phyloP scores from a whole-genome alignment of 2,113 vertebrate species.

The Stercorarius parasiticus region DNA sequence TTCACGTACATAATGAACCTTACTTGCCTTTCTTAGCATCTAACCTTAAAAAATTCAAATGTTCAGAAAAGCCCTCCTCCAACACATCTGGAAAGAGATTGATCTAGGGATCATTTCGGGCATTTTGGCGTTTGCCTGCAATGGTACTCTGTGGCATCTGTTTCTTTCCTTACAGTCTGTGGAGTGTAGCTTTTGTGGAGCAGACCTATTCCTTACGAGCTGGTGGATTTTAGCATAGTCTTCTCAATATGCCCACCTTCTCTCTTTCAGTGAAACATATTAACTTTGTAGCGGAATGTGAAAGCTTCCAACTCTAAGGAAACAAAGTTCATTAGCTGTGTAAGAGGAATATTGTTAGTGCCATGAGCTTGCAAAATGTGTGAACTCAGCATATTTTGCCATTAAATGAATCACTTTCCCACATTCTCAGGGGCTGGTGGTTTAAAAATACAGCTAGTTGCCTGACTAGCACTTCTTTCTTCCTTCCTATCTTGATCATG shows the following conservation, averaged over 20 bases:
- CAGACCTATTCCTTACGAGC: not conserved
- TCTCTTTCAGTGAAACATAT: not conserved
- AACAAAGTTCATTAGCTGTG: not conserved
- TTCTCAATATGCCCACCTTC: not conserved
- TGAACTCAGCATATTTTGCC: not conserved
- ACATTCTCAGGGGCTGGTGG: accelerated
- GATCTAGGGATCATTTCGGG: not conserved
- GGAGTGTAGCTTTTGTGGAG: not conserved
- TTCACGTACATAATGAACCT: not conserved
- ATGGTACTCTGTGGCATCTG: not conserved
- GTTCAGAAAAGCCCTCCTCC: not conserved
- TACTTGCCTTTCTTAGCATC: not conserved
- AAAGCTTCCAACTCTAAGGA: not conserved
- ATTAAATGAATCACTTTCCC: not conserved
- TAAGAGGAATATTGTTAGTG: not conserved
- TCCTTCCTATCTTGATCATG: not conserved
- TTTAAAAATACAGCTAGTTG: not conserved
- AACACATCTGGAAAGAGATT: not conserved
- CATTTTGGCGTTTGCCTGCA: not conserved
- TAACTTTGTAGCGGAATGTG: not conserved
- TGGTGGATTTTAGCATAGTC: not conserved
- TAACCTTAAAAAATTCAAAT: not conserved
- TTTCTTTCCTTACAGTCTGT: not conserved
- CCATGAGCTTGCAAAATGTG: not conserved
- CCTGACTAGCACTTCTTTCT: not conserved